These are phyloP conservation scores for Ceyx margarethae DNA, from an alignment of 2,113 vertebrate genomes.

Conservation along the genomic window DNA sequence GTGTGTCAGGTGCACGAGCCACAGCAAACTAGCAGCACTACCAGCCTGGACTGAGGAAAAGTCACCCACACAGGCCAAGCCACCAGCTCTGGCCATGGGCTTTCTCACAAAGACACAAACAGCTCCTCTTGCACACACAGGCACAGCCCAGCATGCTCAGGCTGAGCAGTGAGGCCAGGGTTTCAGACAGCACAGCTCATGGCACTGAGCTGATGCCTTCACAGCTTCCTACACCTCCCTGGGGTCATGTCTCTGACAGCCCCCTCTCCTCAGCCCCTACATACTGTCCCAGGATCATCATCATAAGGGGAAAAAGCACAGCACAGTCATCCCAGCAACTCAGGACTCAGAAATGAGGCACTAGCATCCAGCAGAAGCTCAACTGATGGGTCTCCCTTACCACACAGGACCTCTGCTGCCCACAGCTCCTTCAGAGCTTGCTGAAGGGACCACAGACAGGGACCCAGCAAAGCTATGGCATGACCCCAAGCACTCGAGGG, in stretches of 20 bases:
- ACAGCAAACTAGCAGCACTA: neutral
- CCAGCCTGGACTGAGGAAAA: accelerated
- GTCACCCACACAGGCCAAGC: accelerated
- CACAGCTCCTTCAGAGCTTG: neutral
- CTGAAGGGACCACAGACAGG: neutral
- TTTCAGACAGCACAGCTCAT: accelerated
- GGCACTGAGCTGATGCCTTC: neutral
- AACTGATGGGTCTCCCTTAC: too few relatives aligned
- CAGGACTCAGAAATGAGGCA: neutral
- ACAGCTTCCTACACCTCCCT: neutral
- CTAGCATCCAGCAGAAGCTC: neutral
- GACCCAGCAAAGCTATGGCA: accelerated
- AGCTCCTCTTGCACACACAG: neutral
- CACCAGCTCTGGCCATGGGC: neutral
- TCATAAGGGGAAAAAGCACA: neutral
- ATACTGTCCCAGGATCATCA: neutral
- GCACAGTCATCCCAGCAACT: neutral
- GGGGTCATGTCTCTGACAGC: neutral
- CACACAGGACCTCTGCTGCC: neutral
- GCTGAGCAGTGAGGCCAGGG: accelerated
- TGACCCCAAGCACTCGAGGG: neutral
- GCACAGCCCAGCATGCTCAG: neutral
- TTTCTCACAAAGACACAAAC: neutral
- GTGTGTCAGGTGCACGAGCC: neutral
- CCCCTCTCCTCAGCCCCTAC: neutral